These are phyloP conservation scores for Poeciliopsis retropinna DNA, from an alignment of 2,113 vertebrate genomes.

Conservation along the genomic window DNA sequence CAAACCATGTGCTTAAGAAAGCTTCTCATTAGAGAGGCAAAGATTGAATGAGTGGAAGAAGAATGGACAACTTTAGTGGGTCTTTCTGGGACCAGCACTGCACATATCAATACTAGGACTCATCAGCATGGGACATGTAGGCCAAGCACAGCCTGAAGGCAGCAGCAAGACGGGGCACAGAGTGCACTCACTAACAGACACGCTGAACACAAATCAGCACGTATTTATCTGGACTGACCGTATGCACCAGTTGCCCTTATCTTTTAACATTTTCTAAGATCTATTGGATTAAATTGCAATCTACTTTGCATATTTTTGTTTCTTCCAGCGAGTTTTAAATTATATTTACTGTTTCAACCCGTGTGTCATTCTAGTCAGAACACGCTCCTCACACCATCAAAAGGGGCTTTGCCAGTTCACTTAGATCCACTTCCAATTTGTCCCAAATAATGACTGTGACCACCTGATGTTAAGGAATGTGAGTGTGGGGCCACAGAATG, in stretches of 20 bases:
- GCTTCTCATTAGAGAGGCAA: slow-evolving; percentile 10
- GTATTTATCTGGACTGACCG: too few species aligned
- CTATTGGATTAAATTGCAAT: neutral
- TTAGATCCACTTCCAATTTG: slow-evolving; percentile 4
- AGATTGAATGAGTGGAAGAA: neutral
- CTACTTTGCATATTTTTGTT: neutral
- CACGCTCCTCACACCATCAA: neutral
- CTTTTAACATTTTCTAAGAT: neutral
- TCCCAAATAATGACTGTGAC: slow-evolving; percentile 25
- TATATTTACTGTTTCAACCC: neutral
- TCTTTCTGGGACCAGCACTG: slow-evolving; percentile 1
- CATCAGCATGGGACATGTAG: slow-evolving; percentile 34
- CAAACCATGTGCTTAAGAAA: slow-evolving; percentile 40
- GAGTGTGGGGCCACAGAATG: neutral
- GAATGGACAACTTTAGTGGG: neutral
- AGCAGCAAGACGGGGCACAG: slow-evolving; percentile 2
- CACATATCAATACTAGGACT: slow-evolving; percentile 31
- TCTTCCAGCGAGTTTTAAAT: neutral
- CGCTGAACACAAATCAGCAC: too few species aligned
- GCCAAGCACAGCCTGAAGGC: slow-evolving; percentile 16
- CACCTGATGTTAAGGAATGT: slow-evolving; percentile 39
- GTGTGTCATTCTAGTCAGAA: neutral
- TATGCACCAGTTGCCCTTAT: neutral
- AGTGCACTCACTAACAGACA: slow-evolving; percentile 13
- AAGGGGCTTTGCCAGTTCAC: slow-evolving; percentile 5